These are phyloP conservation scores for Chrysomela aeneicollis DNA, from an alignment of 2,888 invertebrate species.

Conservation along the genomic window DNA sequence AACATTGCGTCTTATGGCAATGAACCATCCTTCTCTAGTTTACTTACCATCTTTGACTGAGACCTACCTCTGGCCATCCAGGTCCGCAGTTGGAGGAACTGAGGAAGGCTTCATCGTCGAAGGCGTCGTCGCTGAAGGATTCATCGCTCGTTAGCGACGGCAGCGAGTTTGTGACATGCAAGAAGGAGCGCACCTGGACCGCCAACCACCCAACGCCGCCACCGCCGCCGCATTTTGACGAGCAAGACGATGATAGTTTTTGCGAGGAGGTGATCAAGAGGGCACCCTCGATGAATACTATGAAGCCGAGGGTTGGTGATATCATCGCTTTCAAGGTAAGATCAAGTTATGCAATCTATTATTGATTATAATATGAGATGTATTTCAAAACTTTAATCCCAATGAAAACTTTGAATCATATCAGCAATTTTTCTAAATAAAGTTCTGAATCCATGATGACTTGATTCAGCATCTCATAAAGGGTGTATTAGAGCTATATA, in stretches of 20 bases:
- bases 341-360: constrained; percentile 14
- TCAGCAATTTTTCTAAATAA: too few relatives aligned
- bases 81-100: not conserved
- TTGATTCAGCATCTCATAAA: too few relatives aligned
- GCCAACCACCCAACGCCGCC: not conserved
- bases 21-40: too few relatives aligned
- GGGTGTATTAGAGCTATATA: too few relatives aligned
- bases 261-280: constrained; percentile 1
- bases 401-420: too few relatives aligned
- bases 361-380: not conserved
- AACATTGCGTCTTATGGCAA: too few relatives aligned
- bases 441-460: too few relatives aligned
- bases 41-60: too few relatives aligned
- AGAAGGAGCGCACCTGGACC: constrained; percentile 17
- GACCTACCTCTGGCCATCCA: too few relatives aligned
- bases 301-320: constrained; percentile 27
- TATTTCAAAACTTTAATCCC: too few relatives aligned
- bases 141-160: constrained; percentile 10
- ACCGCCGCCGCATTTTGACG: constrained; percentile 17
- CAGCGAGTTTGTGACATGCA: constrained; percentile 22
- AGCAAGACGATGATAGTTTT: constrained; percentile 8
- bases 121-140: not conserved
- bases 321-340: constrained; percentile 25
- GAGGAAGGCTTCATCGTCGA: constrained; percentile 11
- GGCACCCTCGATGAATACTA: constrained; percentile 20